phyloP scores from a whole-genome alignment of 1,140 invertebrate genomes.

The Zelostemma sp. region DNA sequence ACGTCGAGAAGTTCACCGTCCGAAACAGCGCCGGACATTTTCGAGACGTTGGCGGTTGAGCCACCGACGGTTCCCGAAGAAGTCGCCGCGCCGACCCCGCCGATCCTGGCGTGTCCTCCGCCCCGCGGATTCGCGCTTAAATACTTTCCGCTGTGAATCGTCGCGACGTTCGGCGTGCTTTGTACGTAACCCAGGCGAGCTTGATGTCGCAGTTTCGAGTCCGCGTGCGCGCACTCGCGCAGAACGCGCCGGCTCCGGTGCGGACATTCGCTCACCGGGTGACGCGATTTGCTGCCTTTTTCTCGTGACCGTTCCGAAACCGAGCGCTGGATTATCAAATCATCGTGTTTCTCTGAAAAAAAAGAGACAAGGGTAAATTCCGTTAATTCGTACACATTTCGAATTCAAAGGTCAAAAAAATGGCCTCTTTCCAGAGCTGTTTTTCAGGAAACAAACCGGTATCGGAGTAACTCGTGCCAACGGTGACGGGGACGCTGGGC shows the following conservation, averaged over 20 bases:
- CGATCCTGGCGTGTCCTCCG: slow-evolving; percentile 35
- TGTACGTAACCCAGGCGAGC: slow-evolving; percentile 73
- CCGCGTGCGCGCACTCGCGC: slow-evolving; percentile 59
- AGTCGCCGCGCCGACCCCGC: slow-evolving; percentile 40
- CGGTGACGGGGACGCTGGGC: slow-evolving; percentile 60
- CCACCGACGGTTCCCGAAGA: slow-evolving; percentile 53
- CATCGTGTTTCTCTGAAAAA: slow-evolving; percentile 63
- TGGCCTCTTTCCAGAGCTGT: too few relatives aligned
- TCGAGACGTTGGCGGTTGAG: slow-evolving; percentile 65
- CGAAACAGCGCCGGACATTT: slow-evolving; percentile 84
- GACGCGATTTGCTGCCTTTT: slow-evolving; percentile 51
- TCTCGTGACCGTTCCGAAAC: slow-evolving; percentile 70
- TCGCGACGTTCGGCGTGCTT: slow-evolving; percentile 74
- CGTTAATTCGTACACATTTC: too few relatives aligned
- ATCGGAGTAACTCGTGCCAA: slow-evolving; percentile 62
- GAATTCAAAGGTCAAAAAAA: too few relatives aligned
- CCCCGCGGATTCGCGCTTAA: slow-evolving; percentile 57
- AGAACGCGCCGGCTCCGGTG: slow-evolving; percentile 54
- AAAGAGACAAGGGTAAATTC: too few relatives aligned
- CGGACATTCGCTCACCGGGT: slow-evolving; percentile 59
- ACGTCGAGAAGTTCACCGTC: slow-evolving; percentile 86
- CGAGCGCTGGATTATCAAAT: slow-evolving; percentile 69
- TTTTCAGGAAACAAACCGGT: slow-evolving; percentile 56
- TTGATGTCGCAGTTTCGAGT: slow-evolving; percentile 68
- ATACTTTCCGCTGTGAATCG: slow-evolving; percentile 65